Evolutionary conservation across 37 sponge, comb jelly and placozoan species (phyloP), one percentile per base, ranked within the genome.

Genomic region (Halichondria panicea): DNA sequence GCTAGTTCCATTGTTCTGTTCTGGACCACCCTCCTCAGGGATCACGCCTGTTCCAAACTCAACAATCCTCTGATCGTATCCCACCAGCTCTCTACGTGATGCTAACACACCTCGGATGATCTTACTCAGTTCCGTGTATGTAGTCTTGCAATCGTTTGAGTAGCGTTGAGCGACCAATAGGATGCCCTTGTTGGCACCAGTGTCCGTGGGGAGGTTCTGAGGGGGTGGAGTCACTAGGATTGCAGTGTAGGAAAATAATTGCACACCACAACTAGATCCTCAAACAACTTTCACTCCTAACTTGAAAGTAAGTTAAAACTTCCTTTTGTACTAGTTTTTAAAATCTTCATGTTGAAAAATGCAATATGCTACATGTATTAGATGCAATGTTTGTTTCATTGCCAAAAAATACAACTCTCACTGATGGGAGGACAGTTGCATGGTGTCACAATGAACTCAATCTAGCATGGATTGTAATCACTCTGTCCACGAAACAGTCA

Each of bases 71-170:
- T 68, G 43, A 74, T 94, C 91, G 52, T 91, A 94, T 63, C 86
- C 77, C 7, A 87, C 79, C 25, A 94, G 72, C 75, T 94, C 95
- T 68, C 70, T 82, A 21, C 95, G 77, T 0, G 87, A 94, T 27
- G 88, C 91, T 34, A 90, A 71, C 30, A 94, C 88, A 39, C 77
- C 74, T 72, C 86, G 87, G 28, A 94, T 90, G 45, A 91, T 71
- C 64, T 83, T 94, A 68, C 95, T 94, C 55, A 94, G 78, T 53
- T 87, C 92, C 0, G 60, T 63, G 65, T 89, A 96, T 22, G 90
- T 80, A 24, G 71, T 39, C 79, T 87, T 89, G 72, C 97, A 93
- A 42, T 88, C 90, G 19, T 70, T 44, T 25, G 85, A 85, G 88
- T 96, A 96, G 36, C 78, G 68, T 42, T 89, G 88, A 45, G 94